Percentiles rank a stretch among this genome's conserved stretches.
These are phyloP conservation scores for Spisula solida DNA, from an alignment of 2,888 invertebrate genomes.

Conservation along the genomic window DNA sequence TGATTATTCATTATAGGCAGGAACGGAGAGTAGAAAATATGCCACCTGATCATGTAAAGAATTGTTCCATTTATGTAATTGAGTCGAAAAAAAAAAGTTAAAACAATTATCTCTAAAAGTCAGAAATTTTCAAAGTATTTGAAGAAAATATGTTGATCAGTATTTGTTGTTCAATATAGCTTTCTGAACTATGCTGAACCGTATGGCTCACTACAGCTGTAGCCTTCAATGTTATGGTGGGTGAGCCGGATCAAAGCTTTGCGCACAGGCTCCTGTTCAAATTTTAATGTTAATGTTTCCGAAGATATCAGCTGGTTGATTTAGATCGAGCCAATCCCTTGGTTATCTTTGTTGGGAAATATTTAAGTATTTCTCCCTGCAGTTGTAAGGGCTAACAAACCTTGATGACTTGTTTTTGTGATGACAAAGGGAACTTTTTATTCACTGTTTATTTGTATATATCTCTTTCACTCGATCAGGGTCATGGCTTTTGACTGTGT, in stretches of 20 bases:
- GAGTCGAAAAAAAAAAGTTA: too few species aligned
- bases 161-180: background rate
- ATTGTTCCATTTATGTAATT: too few species aligned
- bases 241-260: constrained; percentile 36
- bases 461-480: background rate
- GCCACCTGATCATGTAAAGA: too few species aligned
- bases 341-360: background rate
- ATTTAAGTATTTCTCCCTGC: background rate
- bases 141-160: background rate
- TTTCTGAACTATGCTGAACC: background rate
- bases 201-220: constrained; percentile 32
- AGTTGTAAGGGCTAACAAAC: background rate
- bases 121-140: background rate
- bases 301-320: constrained; percentile 8
- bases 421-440: background rate
- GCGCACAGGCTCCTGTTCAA: background rate
- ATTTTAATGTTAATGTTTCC: constrained; percentile 18
- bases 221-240: constrained; percentile 39
- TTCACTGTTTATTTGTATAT: background rate
- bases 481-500: background rate
- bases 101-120: background rate
- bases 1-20: too few species aligned
- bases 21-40: too few species aligned
- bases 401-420: background rate
- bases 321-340: background rate